phyloP scores from a whole-genome alignment of 2,888 invertebrate genomes.

The Zaprionus lineosus region DNA sequence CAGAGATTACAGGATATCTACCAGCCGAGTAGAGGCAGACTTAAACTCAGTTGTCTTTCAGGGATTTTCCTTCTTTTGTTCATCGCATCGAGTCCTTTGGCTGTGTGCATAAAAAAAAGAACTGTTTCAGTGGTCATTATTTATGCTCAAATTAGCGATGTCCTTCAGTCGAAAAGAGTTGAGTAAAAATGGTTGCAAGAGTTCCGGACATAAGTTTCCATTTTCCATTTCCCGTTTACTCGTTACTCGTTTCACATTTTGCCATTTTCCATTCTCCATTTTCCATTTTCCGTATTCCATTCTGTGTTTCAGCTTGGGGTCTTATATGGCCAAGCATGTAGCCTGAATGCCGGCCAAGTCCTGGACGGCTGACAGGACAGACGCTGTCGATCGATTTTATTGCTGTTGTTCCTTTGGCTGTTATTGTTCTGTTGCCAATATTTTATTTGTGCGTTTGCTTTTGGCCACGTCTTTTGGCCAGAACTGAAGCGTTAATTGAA shows the following conservation, averaged over 20 bases:
- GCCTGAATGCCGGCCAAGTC: slow-evolving; percentile 20
- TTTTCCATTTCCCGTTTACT: neutral
- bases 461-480: slow-evolving; percentile 43
- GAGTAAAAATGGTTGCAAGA: neutral
- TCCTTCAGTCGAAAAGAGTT: slow-evolving; percentile 10
- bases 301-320: too few relatives aligned
- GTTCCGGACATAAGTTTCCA: neutral
- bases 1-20: too few relatives aligned
- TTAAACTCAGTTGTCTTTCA: too few relatives aligned
- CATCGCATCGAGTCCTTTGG: slow-evolving; percentile 20
- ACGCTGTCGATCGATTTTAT: slow-evolving; percentile 62
- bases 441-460: slow-evolving; percentile 65
- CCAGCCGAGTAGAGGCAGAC: too few relatives aligned
- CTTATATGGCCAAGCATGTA: neutral
- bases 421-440: slow-evolving; percentile 59
- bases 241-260: neutral
- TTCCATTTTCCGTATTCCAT: too few relatives aligned
- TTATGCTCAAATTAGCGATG: slow-evolving; percentile 63
- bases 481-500: slow-evolving; percentile 68
- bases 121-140: slow-evolving; percentile 61
- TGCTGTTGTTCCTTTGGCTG: slow-evolving; percentile 23
- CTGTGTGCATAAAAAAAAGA: slow-evolving; percentile 55
- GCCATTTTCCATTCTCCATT: too few relatives aligned
- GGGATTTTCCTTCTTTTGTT: slow-evolving; percentile 16
- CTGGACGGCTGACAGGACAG: slow-evolving; percentile 27